Conservation (phyloP, 2,888 invertebrate genomes). For the Parascotia fuliginaria region DNA sequence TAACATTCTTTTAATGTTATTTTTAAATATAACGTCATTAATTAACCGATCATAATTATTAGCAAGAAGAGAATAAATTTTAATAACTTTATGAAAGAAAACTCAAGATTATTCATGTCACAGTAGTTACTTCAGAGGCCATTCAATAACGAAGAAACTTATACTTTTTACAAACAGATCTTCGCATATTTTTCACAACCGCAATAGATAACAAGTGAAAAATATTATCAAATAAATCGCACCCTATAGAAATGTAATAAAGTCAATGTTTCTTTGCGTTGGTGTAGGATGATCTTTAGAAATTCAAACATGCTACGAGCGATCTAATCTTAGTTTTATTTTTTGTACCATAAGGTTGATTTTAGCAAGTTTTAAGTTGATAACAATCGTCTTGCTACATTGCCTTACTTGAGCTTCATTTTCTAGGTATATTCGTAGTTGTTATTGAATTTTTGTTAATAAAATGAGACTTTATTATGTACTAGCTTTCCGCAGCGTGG, state of each 20-base stretch:
- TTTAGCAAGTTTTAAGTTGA: neutral
- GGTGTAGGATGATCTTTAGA: neutral
- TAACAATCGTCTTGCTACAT: neutral
- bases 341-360: neutral
- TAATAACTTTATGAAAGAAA: too few relatives aligned
- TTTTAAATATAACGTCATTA: too few relatives aligned
- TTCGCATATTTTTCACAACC: neutral
- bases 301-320: neutral
- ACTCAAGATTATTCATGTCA: neutral
- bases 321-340: neutral
- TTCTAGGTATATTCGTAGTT: constrained; percentile 1
- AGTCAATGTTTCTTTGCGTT: neutral
- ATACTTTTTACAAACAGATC: neutral
- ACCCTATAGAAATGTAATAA: neutral
- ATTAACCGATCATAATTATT: too few relatives aligned
- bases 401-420: neutral
- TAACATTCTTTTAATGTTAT: too few relatives aligned
- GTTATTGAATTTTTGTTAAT: constrained; percentile 2
- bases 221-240: neutral
- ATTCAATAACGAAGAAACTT: neutral
- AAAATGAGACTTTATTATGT: neutral
- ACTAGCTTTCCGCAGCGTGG: too few relatives aligned
- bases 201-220: neutral
- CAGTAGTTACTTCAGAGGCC: neutral
- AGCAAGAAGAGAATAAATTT: too few relatives aligned